Percentiles rank a stretch among this genome's conserved stretches.
These are phyloP conservation scores for Lutjanus erythropterus DNA, from an alignment of 2,113 vertebrate genomes.

Conservation along the genomic window DNA sequence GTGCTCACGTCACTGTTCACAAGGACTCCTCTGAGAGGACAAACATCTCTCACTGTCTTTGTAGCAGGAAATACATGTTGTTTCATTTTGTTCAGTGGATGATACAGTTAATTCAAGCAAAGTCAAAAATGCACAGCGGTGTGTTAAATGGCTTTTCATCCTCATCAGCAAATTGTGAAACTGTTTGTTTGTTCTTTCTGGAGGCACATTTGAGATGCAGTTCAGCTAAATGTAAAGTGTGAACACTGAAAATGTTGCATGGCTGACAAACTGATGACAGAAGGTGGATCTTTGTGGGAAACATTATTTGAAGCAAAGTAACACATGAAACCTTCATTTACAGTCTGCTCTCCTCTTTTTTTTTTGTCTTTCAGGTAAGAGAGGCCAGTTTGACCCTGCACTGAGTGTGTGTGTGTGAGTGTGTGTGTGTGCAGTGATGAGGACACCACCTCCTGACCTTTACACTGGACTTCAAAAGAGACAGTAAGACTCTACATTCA, in stretches of 20 bases:
- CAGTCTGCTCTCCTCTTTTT: constrained; percentile 1
- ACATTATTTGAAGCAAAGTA: neutral
- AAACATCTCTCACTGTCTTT: neutral
- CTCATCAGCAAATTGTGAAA: neutral
- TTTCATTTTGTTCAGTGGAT: neutral
- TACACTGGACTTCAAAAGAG: constrained; percentile 2
- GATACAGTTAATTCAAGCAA: too few relatives aligned
- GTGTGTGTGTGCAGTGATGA: neutral
- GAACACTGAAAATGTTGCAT: neutral
- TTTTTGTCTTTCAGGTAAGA: constrained; percentile 36
- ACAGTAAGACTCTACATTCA: constrained; percentile 20
- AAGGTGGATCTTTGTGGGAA: neutral
- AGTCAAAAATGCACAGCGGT: too few relatives aligned
- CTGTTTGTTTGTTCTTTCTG: constrained; percentile 5
- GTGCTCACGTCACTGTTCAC: neutral
- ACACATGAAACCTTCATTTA: neutral
- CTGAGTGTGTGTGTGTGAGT: neutral
- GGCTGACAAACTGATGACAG: neutral
- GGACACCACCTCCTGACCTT: neutral
- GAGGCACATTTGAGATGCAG: neutral
- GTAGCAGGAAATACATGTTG: neutral
- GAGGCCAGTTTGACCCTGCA: neutral
- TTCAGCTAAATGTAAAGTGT: neutral
- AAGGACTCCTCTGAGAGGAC: constrained; percentile 28
- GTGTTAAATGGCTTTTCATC: too few relatives aligned